Evolutionary conservation across 2,113 vertebrate species (phyloP), one percentile per base, ranked within the genome.

Genomic region (Dinomys branickii): DNA sequence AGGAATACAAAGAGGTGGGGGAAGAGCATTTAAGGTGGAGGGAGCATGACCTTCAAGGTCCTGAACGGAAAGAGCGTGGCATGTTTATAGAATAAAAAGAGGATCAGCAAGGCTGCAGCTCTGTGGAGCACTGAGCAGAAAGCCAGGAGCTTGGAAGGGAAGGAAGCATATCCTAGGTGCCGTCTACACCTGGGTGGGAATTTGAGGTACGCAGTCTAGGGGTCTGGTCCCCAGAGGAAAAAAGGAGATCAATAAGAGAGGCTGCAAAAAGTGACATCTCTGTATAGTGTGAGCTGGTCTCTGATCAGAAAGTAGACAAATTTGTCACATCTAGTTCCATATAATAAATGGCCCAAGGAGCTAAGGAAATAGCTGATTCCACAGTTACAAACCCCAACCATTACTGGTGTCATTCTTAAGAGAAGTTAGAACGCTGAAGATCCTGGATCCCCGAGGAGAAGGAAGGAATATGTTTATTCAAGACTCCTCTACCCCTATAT

Each of bases 381-480:
- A 54, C 12, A 0, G 90, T 69, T 33, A 80, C 22, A 47, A 88
- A 87, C 56, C 75, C 81, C 61, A 35, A 47, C 61, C 71, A 47
- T 14, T 28, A n/a, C 44, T 61, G 47, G 63, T 85, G 95, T 47
- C 2, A 26, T 52, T 94, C 35, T 65, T 71, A 20, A 67, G 78
- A 95, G 95, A 85, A 84, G 35, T 78, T 8, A 87, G 44, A n/a
- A 22, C 30, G 20, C 81, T 85, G 44, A 94, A 94, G 85, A 97
- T 71, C 35, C 58, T 63, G 22, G 81, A 92, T 93, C 89, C 82
- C 35, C 56, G 54, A 90, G 61, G 14, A 96, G 30, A 1, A 77
- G 24, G 38, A 95, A 24, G 84, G 88, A 67, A 54, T 54, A 9
- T 85, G 91, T 91, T 95, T 84, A 97, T 86, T 96, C 83, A 69